Evolutionary conservation across 2,113 vertebrate genomes (phyloP).

Genomic region (Grus americana): DNA sequence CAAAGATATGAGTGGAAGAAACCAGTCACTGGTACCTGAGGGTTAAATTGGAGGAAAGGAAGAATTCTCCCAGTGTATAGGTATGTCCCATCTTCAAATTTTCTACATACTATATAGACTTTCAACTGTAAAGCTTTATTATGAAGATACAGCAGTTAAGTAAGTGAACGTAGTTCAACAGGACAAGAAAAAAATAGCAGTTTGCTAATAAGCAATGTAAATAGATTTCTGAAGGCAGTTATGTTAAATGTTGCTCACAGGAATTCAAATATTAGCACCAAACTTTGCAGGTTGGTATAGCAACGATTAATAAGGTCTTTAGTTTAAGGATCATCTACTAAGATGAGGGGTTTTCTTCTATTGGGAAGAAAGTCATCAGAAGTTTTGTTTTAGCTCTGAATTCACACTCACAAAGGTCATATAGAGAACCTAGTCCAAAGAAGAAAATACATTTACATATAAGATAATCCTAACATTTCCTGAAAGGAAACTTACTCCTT

Average conservation of each 20-base stretch:
- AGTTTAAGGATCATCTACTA: not conserved
- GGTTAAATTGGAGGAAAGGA: not conserved
- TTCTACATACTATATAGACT: not conserved
- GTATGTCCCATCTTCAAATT: not conserved
- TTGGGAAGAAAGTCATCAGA: not conserved
- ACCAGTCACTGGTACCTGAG: not conserved
- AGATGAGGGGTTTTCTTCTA: not conserved
- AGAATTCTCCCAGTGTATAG: not conserved
- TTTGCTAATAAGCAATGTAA: not conserved
- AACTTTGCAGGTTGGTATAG: not conserved
- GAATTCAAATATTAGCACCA: not conserved
- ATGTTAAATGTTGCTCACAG: not conserved
- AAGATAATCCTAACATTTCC: not conserved
- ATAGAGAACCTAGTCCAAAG: not conserved
- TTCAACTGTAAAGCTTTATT: not conserved
- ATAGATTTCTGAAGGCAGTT: not conserved
- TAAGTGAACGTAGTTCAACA: not conserved
- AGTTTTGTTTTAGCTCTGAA: not conserved
- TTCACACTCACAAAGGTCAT: not conserved
- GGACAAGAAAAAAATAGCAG: not conserved
- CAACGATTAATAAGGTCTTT: not conserved
- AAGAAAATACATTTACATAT: not conserved
- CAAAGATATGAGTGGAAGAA: not conserved
- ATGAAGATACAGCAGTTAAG: rapidly evolving
- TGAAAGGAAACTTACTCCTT: not conserved